Conservation (phyloP, 2,888 invertebrate species). For the Cyaniris semiargus region DNA sequence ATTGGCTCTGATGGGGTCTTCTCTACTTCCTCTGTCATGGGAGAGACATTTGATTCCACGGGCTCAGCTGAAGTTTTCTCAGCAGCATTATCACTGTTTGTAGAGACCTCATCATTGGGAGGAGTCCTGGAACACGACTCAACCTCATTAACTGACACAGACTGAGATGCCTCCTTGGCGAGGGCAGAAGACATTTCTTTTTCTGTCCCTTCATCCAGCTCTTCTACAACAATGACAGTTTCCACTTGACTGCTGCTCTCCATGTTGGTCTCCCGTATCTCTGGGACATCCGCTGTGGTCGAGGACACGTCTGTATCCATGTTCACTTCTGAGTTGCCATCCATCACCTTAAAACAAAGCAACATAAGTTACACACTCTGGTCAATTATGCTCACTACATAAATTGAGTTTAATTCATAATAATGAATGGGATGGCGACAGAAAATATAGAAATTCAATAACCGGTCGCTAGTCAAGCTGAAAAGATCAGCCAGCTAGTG, state of each 20-base stretch:
- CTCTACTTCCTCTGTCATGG: background rate
- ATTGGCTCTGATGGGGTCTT: background rate
- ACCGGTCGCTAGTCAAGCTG: constrained; percentile 70
- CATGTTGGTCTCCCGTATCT: constrained; percentile 57
- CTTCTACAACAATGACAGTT: constrained; percentile 64
- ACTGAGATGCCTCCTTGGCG: constrained; percentile 31
- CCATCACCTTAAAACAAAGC: constrained; percentile 61
- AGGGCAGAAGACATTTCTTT: constrained; percentile 25
- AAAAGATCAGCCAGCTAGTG: constrained; percentile 55
- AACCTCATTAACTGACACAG: constrained; percentile 17
- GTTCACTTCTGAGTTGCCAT: constrained; percentile 63
- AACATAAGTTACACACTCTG: constrained; percentile 30
- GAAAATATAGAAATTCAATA: constrained; percentile 55
- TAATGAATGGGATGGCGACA: constrained; percentile 47
- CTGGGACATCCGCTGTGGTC: constrained; percentile 61
- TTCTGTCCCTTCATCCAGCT: constrained; percentile 51
- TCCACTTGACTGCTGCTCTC: constrained; percentile 58
- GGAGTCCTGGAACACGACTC: constrained; percentile 2
- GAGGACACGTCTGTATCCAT: constrained; percentile 73
- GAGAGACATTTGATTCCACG: background rate
- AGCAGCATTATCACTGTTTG: background rate
- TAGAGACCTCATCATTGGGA: constrained; percentile 13
- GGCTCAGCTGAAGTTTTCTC: background rate
- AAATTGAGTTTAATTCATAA: constrained; percentile 45
- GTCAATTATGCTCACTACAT: constrained; percentile 42